phyloP scores from a whole-genome alignment of 2,888 invertebrate species.

The Tipula lateralis region DNA sequence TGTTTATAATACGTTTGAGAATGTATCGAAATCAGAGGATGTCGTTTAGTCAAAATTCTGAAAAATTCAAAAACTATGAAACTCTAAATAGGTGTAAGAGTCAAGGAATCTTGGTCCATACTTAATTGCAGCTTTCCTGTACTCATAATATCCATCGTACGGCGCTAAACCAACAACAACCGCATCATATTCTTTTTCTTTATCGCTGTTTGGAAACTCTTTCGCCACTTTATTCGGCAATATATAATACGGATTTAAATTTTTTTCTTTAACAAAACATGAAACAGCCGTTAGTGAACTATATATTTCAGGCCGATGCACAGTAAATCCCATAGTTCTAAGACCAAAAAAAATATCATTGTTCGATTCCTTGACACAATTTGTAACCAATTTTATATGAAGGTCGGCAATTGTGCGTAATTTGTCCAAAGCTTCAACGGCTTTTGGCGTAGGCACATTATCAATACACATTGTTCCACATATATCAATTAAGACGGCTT shows the following conservation, averaged over 20 bases:
- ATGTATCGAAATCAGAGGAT: conserved; percentile 71
- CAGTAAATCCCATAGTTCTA: conserved; percentile 60
- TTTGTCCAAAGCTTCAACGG: conserved; percentile 63
- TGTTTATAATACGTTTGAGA: conserved; percentile 70
- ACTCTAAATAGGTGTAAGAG: neutral
- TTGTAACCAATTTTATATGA: conserved; percentile 72
- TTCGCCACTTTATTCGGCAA: conserved; percentile 67
- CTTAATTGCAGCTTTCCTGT: conserved; percentile 64
- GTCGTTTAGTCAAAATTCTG: conserved; percentile 52
- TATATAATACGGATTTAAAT: conserved; percentile 65
- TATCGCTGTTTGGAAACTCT: conserved; percentile 59
- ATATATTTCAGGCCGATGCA: conserved; percentile 64
- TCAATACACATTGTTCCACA: conserved; percentile 81
- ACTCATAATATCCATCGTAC: conserved; percentile 65
- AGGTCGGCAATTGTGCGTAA: conserved; percentile 53
- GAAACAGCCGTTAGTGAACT: conserved; percentile 71
- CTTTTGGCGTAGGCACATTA: conserved; percentile 60
- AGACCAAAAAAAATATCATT: conserved; percentile 58
- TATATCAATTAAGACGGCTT: conserved; percentile 66
- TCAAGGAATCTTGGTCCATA: neutral
- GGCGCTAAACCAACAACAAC: conserved; percentile 78
- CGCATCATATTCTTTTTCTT: conserved; percentile 55
- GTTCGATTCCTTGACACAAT: conserved; percentile 77
- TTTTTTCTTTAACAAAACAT: conserved; percentile 53
- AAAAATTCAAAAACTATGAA: conserved; percentile 59